Conservation (phyloP, 2,888 invertebrate genomes). For the Meghimatium bilineatum region DNA sequence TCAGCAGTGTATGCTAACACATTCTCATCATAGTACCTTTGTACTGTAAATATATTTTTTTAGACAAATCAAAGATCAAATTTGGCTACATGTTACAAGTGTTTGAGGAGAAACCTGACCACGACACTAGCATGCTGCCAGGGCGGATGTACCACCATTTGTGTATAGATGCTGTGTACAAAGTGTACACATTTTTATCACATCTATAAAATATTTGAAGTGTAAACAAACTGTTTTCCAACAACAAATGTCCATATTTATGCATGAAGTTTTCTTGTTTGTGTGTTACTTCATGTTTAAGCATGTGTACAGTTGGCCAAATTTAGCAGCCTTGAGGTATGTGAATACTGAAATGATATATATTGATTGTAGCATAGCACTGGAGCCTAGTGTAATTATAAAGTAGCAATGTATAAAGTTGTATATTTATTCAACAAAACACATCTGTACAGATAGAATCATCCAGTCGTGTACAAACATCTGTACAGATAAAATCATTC, state of each 20-base stretch:
- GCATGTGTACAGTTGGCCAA: neutral
- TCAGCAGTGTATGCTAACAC: no score
- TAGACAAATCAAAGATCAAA: conserved; percentile 9
- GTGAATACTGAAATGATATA: conserved; percentile 9
- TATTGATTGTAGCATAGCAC: conserved; percentile 1
- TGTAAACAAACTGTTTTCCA: neutral
- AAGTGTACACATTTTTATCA: neutral
- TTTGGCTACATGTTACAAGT: neutral
- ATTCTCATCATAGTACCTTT: neutral
- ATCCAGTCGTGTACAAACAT: neutral
- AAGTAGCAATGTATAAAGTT: neutral
- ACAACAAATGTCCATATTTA: neutral
- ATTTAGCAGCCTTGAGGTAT: conserved; percentile 4
- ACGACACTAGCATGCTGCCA: no score
- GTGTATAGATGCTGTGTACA: neutral
- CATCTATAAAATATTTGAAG: neutral
- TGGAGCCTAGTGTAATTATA: neutral
- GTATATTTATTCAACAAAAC: conserved; percentile 23
- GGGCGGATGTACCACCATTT: no score
- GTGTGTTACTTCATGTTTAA: neutral
- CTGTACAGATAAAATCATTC: no score
- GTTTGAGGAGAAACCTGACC: neutral
- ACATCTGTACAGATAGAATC: conserved; percentile 9
- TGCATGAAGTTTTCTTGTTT: neutral
- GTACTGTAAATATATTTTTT: conserved; percentile 11